Conservation (phyloP, 2,888 invertebrate species). For the Linnaemya tessellans region DNA sequence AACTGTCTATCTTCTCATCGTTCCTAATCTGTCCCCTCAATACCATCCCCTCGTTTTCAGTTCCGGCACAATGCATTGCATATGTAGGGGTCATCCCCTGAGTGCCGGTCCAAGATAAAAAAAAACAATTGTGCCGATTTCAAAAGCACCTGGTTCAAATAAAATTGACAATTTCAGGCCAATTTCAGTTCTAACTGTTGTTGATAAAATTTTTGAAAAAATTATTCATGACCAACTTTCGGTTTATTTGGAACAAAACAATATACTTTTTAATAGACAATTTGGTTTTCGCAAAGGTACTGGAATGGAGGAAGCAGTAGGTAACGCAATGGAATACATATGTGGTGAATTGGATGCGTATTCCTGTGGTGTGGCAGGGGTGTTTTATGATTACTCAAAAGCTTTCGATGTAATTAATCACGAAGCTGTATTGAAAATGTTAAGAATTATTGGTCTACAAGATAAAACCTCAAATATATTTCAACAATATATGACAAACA, state of each 20-base stretch:
- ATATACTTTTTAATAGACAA: not conserved
- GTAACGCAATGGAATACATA: not conserved
- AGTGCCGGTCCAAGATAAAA: no score
- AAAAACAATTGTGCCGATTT: no score
- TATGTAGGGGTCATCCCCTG: no score
- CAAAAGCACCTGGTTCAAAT: not conserved
- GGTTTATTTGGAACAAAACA: not conserved
- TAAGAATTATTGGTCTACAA: not conserved
- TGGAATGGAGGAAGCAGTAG: not conserved
- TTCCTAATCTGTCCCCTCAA: no score
- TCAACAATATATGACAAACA: no score
- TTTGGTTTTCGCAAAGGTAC: not conserved
- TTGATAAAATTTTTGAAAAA: no score
- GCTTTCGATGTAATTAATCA: conserved; percentile 2
- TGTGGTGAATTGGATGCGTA: not conserved
- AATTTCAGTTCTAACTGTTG: no score
- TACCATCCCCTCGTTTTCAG: no score
- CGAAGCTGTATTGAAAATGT: not conserved
- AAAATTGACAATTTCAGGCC: not conserved
- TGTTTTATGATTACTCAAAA: not conserved
- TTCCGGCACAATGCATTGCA: no score
- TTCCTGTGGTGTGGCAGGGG: not conserved
- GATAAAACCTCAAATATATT: no score
- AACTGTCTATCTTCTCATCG: no score
- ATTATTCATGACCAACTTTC: no score